Conservation (phyloP, 2,888 invertebrate genomes). For the Scelioninae gen. 1 region DNA sequence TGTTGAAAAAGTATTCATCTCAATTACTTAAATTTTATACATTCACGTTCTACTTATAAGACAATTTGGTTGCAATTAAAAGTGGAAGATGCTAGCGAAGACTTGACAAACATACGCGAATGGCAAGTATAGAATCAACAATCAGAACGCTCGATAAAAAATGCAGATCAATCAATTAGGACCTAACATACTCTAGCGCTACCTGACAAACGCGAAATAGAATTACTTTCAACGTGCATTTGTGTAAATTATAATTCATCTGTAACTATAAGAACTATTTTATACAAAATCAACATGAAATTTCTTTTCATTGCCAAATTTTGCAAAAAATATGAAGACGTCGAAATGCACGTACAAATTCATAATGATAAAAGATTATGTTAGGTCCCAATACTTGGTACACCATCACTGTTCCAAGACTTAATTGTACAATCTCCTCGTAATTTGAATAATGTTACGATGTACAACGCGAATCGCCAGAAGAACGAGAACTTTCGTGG, state of each 20-base stretch:
- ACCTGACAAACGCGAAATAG: no score
- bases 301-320: no score
- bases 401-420: not conserved
- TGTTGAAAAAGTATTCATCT: not conserved
- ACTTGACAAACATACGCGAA: constrained; percentile 31
- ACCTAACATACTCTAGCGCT: not conserved
- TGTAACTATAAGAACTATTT: no score
- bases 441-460: constrained; percentile 9
- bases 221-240: not conserved
- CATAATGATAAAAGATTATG: not conserved
- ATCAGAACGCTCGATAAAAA: constrained; percentile 17
- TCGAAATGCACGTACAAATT: no score
- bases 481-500: constrained; percentile 23
- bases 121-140: constrained; percentile 37
- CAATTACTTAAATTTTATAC: not conserved
- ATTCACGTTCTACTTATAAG: constrained; percentile 23
- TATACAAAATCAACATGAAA: no score
- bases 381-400: not conserved
- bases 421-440: constrained; percentile 13
- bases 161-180: constrained; percentile 23
- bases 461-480: not conserved
- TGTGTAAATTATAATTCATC: not conserved
- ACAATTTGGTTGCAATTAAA: constrained; percentile 40
- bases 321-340: no score
- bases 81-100: constrained; percentile 55